Percentiles rank a stretch among this genome's conserved stretches.
phyloP scores from a whole-genome alignment of 2,113 vertebrate genomes.

The Hoplias malabaricus region DNA sequence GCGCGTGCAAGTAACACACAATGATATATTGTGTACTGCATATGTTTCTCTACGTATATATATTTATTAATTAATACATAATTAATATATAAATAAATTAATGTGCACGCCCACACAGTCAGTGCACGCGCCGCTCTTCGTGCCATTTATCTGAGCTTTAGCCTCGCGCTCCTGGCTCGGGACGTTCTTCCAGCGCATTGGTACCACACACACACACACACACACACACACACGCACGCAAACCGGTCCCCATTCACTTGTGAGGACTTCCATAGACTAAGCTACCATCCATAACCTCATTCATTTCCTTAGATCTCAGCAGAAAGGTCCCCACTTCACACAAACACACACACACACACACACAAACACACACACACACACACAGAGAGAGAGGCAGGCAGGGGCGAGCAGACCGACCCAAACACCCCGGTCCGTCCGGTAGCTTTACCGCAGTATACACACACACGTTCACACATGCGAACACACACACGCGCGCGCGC shows the following conservation, averaged over 20 bases:
- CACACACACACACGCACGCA: neutral
- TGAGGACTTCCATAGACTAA: too few relatives aligned
- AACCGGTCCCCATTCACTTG: too few relatives aligned
- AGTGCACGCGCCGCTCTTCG: neutral
- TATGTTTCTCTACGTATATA: neutral
- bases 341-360: neutral
- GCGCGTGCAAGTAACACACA: too few relatives aligned
- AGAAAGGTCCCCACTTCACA: too few relatives aligned
- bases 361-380: neutral
- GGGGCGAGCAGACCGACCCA: neutral
- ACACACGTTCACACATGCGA: neutral
- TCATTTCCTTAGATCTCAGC: too few relatives aligned
- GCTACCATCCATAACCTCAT: too few relatives aligned
- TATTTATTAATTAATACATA: too few relatives aligned
- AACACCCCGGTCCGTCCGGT: neutral
- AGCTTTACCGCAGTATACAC: neutral
- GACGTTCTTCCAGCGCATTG: neutral
- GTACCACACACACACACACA: neutral
- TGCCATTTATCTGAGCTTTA: neutral
- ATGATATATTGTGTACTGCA: too few relatives aligned
- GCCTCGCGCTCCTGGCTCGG: neutral
- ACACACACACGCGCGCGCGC: neutral
- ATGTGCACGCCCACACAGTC: neutral
- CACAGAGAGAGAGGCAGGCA: too few relatives aligned
- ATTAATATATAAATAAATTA: neutral